phyloP scores from a whole-genome alignment of 2,113 vertebrate genomes.

The Tragelaphus scriptus region DNA sequence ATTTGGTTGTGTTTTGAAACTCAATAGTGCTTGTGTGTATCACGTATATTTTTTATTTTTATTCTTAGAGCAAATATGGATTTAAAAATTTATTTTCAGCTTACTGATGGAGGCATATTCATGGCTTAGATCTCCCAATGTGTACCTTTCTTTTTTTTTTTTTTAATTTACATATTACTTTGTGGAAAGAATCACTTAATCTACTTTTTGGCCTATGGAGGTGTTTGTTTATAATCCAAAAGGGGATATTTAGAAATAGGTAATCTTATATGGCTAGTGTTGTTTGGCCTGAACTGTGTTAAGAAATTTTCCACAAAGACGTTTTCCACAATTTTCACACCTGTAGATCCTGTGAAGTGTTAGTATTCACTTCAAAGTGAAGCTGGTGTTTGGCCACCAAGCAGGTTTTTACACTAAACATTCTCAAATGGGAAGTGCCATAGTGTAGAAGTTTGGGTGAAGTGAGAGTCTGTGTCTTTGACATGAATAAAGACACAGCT shows the following conservation, averaged over 20 bases:
- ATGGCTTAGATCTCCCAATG: background rate
- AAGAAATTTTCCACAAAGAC: constrained; percentile 22
- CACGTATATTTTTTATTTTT: constrained; percentile 30
- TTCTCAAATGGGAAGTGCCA: constrained; percentile 31
- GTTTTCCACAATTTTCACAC: background rate
- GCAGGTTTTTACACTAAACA: constrained; percentile 14
- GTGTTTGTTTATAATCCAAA: constrained; percentile 45
- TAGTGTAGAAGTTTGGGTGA: background rate
- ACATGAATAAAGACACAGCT: constrained; percentile 37
- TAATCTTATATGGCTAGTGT: constrained; percentile 38
- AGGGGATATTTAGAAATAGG: constrained; percentile 25
- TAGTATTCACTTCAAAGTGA: constrained; percentile 49
- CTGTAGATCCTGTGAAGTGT: background rate
- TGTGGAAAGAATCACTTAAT: background rate
- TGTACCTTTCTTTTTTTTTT: background rate
- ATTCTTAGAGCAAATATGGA: constrained; percentile 19
- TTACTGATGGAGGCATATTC: background rate
- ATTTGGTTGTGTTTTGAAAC: constrained; percentile 29
- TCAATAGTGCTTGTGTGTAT: constrained; percentile 29
- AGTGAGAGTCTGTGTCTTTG: constrained; percentile 37
- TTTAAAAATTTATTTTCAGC: constrained; percentile 38
- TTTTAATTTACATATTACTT: background rate
- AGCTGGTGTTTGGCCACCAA: constrained; percentile 28
- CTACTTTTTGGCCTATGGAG: constrained; percentile 18
- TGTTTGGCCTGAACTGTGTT: constrained; percentile 58